Base-by-base conservation (phyloP, 2,113 vertebrate species). In the Zingel zingel region DNA sequence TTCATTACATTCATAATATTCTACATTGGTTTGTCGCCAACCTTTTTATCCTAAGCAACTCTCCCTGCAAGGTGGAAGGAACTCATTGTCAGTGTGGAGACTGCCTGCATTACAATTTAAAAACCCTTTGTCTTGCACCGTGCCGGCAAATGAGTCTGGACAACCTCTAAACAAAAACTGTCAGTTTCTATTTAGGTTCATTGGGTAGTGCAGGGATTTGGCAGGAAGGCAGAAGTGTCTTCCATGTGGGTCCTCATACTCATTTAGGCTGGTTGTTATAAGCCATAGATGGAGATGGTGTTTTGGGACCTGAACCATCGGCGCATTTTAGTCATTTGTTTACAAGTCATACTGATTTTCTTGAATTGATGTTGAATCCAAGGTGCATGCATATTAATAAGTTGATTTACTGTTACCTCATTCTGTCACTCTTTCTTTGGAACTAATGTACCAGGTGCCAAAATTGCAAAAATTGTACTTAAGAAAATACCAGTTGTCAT, bases 161-260 rank as follows among this genome's bases (percentile, higher is more conserved):
- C 90, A 93, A 91, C 91, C 94, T 92, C 94, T 94, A 93, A 95
- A 95, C 92, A 95, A 95, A 95, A 92, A 84, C 91, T 95, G 93
- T 94, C 93, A 93, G 90, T 92, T 92, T 94, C 89, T 75, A 93
- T 94, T 95, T 93, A 77, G 86, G 25, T 85, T 87, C 84, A 83
- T 82, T 89, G 88, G 88, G 77, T 21, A 79, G 86, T 82, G 86
- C 75, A 68, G 83, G 86, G 88, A 89, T 94, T 93, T 94, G 92
- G 88, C 93, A 95, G 89, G 80, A 59, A 87, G 81, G 91, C 88
- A 77, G 72, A 87, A 84, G 88, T 82, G 77, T 94, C 91, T 89
- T 92, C 90, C 86, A 71, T 76, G 74, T 88, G 89, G 79, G 80
- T 89, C 83, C 82, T 92, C 89, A 77, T 82, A 90, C 87, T 91